Base-by-base conservation (phyloP, 2,888 invertebrate species). In the Unio delphinus region DNA sequence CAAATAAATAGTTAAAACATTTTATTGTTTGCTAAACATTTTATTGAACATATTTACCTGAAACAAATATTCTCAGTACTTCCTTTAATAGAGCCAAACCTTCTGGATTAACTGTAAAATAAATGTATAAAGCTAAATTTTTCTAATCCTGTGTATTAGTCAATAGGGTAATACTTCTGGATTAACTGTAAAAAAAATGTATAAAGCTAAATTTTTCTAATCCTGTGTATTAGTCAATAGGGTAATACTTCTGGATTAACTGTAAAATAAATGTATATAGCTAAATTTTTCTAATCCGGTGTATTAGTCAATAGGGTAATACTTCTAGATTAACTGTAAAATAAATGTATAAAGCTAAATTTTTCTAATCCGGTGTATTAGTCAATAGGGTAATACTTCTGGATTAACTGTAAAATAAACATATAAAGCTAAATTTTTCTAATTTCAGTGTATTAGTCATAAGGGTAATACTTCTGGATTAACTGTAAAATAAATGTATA, bases 321-420 rank as follows among this genome's bases (percentile, higher is more conserved):
- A 30, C 80, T 62, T 81, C 80, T 62, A 73, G 62, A 30, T 74
- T 80, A 28, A 82, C 83, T 83, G 75, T 34, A 78, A 80, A 55
- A 60, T 28, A 56, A 60, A 64, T 55, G 23, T 15, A 11, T 26
- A 28, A 54, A 57, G 45, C 30, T 56, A n/a, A 26, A 23, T 20
- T 45, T 58, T 3, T 30, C 30, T 5, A 30, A 30, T 30, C 30
- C 30, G 0, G 8, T 34, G 34, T 8, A 34, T 34, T 8, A 8
- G 8, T 34, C 34, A 34, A 34, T 34, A 34, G 6, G 5, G 4
- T 30, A 30, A 30, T 3, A 30, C 80, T 62, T 81, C 80, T 62
- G 74, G 62, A 30, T 74, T 80, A 28, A 82, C 83, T 83, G 75
- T 34, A 78, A 80, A 55, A 60, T 45, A 56, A 60, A 64, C 45